Conservation (phyloP, 2,113 vertebrate genomes). For the Hepsetus odoe region DNA sequence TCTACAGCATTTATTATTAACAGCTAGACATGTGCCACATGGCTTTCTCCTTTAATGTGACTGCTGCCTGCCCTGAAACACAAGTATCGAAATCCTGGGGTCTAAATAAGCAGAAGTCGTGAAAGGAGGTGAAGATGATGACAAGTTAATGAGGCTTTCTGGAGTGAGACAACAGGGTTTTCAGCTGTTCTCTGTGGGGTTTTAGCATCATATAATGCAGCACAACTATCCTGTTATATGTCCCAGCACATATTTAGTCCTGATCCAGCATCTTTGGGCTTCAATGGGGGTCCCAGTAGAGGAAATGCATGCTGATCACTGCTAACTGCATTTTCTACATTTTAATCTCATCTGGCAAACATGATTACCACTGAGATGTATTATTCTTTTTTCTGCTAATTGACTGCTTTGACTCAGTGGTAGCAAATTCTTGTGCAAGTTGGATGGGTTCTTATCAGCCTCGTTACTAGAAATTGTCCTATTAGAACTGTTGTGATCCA, state of each 20-base stretch:
- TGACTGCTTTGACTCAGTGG: conserved; percentile 6
- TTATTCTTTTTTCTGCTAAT: conserved; percentile 33
- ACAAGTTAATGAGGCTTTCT: background rate
- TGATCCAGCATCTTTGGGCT: conserved; percentile 21
- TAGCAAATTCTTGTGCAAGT: conserved; percentile 12
- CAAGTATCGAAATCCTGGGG: background rate
- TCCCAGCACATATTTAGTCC: conserved; percentile 17
- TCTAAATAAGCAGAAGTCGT: conserved; percentile 2
- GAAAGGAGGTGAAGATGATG: background rate
- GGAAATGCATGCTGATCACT: conserved; percentile 36
- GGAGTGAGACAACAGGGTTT: background rate
- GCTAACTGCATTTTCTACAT: conserved; percentile 40
- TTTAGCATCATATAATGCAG: background rate
- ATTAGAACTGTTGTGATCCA: background rate
- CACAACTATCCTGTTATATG: background rate
- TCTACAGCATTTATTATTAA: background rate
- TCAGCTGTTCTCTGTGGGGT: conserved; percentile 1
- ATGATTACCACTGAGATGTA: conserved; percentile 28
- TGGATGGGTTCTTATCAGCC: background rate
- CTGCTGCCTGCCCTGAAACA: background rate
- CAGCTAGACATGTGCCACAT: background rate
- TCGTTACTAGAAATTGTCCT: background rate
- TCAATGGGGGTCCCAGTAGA: conserved; percentile 23
- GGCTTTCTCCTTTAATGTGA: background rate
- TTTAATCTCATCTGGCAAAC: conserved; percentile 29